Evolutionary conservation across 2,797 vertebrate species (phyloP), one percentile per base, ranked within the genome.

Genomic region (Gobio occitaniae): DNA sequence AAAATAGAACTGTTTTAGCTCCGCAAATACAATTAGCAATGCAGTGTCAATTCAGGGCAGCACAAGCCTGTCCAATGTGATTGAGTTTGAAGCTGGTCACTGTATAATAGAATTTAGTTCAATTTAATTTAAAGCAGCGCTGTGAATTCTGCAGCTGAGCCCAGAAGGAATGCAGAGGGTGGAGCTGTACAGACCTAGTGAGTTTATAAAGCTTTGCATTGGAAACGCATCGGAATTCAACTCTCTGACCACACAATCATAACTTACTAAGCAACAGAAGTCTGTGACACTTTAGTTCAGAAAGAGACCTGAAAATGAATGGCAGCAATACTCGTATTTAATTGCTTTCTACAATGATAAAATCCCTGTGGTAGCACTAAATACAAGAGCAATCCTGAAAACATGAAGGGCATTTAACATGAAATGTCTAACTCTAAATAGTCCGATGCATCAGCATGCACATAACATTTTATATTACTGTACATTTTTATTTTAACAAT

Each of bases 81-180:
- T 69, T 59, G 48, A 79, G 70, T 76, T 84, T 74, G 41, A 86
- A 78, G 48, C 72, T 41, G 69, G 56, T 41, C 54, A 83, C 63
- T 81, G 70, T 84, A 86, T 93, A 94, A 94, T 90, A 84, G 78
- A 93, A 94, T 94, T 94, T 90, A 65, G 25, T 69, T 87, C 0
- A 90, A 95, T 95, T 92, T 0, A 93, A 95, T 95, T 95, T 90
- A 71, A 91, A 89, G 89, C 19, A 36, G 19, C 85, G 91, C 90
- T 90, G 90, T 88, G 91, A 91, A 90, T 90, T 88, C 87, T 94
- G 91, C 88, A 74, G 72, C 85, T 87, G 87, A 88, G 86, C 87
- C 68, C 44, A 84, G 80, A 74, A 89, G 92, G 93, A 94, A 95
- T 94, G 92, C 93, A 86, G 86, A 75, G 89, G 91, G 90, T 83